Conservation (phyloP, 2,113 vertebrate species). For the Equus przewalskii region DNA sequence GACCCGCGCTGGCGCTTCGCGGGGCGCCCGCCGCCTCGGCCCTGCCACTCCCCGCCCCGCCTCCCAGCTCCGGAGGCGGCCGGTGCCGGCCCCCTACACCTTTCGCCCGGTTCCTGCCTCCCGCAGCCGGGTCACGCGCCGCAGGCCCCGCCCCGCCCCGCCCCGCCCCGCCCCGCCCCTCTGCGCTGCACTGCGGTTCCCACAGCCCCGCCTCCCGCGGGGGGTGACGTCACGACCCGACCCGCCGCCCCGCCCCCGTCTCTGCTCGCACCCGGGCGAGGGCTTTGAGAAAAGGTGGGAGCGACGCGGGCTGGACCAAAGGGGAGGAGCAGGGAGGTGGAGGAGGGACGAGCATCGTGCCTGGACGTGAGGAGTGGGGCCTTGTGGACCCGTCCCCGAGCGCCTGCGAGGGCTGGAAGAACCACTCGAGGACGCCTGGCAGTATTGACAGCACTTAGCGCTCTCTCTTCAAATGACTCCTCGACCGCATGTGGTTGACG, state of each 20-base stretch:
- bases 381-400: background rate
- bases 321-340: background rate
- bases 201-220: conserved; percentile 52
- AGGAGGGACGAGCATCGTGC: fast-evolving
- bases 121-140: conserved; percentile 65
- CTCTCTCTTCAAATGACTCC: background rate
- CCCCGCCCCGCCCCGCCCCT: conserved; percentile 63
- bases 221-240: background rate
- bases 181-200: conserved; percentile 78
- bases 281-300: background rate
- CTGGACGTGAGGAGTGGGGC: fast-evolving
- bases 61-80: background rate
- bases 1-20: background rate
- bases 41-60: background rate
- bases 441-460: fast-evolving
- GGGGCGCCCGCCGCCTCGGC: fast-evolving
- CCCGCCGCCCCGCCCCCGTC: background rate
- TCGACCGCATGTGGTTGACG: background rate
- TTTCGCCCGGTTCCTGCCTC: background rate
- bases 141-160: conserved; percentile 45
- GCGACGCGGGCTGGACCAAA: fast-evolving
- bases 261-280: background rate
- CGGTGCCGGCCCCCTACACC: background rate
- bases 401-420: background rate
- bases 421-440: background rate